Evolutionary conservation across 30 jellyfish, hydroid and myxozoan species (phyloP).

Genomic region (Rhopilema esculentum): DNA sequence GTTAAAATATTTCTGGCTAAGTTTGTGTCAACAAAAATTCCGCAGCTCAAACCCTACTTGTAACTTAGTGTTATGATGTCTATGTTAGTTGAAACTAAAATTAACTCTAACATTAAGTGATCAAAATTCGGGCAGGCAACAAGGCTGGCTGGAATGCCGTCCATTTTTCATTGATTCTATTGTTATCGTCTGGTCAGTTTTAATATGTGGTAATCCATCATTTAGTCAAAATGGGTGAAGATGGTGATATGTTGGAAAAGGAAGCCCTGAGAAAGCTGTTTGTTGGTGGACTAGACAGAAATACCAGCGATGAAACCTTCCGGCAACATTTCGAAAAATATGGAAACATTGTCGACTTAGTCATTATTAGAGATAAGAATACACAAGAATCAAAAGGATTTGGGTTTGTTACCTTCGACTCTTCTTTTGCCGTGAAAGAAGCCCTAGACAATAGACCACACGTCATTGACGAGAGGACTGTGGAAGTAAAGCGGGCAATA

Average conservation of each 20-base stretch:
- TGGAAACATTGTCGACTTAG: slow-evolving; percentile 85
- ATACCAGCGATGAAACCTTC: slow-evolving; percentile 84
- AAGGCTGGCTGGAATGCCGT: no score
- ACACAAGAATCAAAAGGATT: slow-evolving; percentile 87
- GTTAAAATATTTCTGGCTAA: no score
- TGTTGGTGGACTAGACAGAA: slow-evolving; percentile 86
- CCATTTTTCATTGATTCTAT: no score
- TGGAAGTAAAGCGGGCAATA: slow-evolving; percentile 93
- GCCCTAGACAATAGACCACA: slow-evolving; percentile 88
- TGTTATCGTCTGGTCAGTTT: no score
- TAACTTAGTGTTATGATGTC: no score
- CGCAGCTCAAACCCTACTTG: no score
- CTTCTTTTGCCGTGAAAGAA: slow-evolving; percentile 73
- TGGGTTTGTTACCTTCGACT: slow-evolving; percentile 91
- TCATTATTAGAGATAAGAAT: slow-evolving; percentile 77
- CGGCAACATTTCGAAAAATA: slow-evolving; percentile 72
- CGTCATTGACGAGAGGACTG: slow-evolving; percentile 73
- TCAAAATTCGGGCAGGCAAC: no score
- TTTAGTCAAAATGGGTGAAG: slow-evolving; percentile 30
- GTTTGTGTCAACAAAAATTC: no score
- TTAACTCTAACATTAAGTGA: no score
- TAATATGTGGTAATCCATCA: background rate
- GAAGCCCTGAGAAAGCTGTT: slow-evolving; percentile 87
- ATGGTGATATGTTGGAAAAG: slow-evolving; percentile 47
- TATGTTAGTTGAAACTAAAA: no score